Evolutionary conservation across 2,113 vertebrate genomes (phyloP).

Genomic region (Catharus bicknelli): DNA sequence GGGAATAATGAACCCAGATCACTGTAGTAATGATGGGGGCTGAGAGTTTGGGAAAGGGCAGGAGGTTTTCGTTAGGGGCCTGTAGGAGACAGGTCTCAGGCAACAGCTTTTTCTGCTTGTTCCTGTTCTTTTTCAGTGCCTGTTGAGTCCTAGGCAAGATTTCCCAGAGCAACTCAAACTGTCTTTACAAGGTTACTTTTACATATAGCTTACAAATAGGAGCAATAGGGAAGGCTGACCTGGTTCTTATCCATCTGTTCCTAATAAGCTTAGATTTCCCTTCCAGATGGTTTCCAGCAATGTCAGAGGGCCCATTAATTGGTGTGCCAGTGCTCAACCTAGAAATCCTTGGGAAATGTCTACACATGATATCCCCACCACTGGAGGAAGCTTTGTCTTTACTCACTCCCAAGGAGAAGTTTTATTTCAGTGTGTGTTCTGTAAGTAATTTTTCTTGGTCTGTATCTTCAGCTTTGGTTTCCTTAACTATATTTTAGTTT

Average conservation of each 20-base stretch:
- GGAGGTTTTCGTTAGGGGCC: not conserved
- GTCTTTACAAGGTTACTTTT: not conserved
- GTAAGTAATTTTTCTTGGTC: not conserved
- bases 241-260: constrained; percentile 36
- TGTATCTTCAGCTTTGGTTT: not conserved
- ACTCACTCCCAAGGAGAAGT: not conserved
- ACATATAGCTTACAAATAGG: not conserved
- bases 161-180: not conserved
- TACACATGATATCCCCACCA: not conserved
- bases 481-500: not conserved
- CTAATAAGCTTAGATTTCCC: constrained; percentile 26
- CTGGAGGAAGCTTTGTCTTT: not conserved
- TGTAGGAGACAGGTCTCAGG: not conserved
- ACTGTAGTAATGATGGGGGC: not conserved
- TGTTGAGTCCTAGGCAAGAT: not conserved
- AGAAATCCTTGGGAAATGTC: not conserved
- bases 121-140: not conserved
- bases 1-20: not conserved
- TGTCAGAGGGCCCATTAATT: not conserved
- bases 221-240: not conserved
- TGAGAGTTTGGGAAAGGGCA: not conserved
- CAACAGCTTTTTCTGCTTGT: not conserved
- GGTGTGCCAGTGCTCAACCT: not conserved
- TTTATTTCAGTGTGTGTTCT: not conserved
- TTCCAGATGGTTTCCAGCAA: not conserved